phyloP scores from a whole-genome alignment of 1,140 invertebrate species.

The Wasmannia auropunctata region DNA sequence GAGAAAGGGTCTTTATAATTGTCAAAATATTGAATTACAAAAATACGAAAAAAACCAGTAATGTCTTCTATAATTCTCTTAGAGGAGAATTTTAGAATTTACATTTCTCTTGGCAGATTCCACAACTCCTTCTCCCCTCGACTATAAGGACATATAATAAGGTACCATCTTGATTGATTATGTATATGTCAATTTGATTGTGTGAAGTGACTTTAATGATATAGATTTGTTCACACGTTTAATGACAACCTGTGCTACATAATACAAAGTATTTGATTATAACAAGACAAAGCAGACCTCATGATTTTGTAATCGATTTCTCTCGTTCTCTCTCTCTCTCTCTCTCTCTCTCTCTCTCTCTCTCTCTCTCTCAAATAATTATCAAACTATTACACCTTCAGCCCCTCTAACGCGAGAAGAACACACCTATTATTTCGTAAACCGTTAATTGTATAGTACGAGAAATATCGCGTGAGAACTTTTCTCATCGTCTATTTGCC shows the following conservation, averaged over 20 bases:
- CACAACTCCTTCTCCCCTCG: not conserved
- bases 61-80: not conserved
- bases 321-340: slow-evolving; percentile 25
- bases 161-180: not conserved
- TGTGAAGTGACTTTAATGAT: slow-evolving; percentile 53
- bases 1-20: not conserved
- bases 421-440: slow-evolving; percentile 69
- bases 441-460: slow-evolving; percentile 55
- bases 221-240: slow-evolving; percentile 72
- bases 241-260: slow-evolving; percentile 75
- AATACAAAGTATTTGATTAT: slow-evolving; percentile 76
- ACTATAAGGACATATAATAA: not conserved
- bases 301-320: slow-evolving; percentile 68
- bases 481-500: slow-evolving; percentile 61
- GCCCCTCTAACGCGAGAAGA: slow-evolving; percentile 66
- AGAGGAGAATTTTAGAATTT: not conserved
- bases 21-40: slow-evolving; percentile 15
- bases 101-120: not conserved
- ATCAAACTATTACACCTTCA: slow-evolving; percentile 72
- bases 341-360: slow-evolving; percentile 15
- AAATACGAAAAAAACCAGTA: not conserved
- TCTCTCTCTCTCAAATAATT: slow-evolving; percentile 56
- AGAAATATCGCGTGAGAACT: slow-evolving; percentile 56
- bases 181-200: slow-evolving; percentile 48
- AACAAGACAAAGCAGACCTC: slow-evolving; percentile 72